Base-by-base conservation (phyloP, 1,140 invertebrate genomes). In the Drosophila neocordata region DNA sequence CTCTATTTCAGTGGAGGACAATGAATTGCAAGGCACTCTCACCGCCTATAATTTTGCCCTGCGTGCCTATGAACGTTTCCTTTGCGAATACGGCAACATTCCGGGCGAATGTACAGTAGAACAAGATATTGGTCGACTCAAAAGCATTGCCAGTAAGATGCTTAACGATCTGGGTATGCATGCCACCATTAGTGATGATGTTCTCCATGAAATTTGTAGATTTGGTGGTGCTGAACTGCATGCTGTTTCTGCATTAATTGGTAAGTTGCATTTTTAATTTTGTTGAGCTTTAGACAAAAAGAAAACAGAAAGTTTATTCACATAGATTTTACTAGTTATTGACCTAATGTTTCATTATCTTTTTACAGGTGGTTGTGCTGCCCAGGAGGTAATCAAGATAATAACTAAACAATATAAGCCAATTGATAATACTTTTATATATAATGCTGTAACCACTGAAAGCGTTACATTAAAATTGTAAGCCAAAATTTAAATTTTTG, bases 301-400 rank as follows among this genome's bases (percentile, higher is more conserved):
- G n/a, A n/a, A n/a, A n/a, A n/a, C n/a, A n/a, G n/a, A n/a, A n/a
- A n/a, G n/a, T n/a, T n/a, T n/a, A n/a, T n/a, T n/a, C n/a, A n/a
- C n/a, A n/a, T n/a, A n/a, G n/a, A n/a, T n/a, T n/a, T n/a, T n/a
- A n/a, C n/a, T n/a, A n/a, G n/a, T n/a, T n/a, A n/a, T n/a, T n/a
- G n/a, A n/a, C n/a, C n/a, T n/a, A n/a, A n/a, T n/a, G 27, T 53
- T 41, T 11, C 9, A 35, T 60, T 20, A 18, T 4, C 8, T 6
- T 8, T 64, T 91, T 92, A 11, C 72, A 94, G 95, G 96, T 75
- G 99, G 98, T 1, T 96, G 97, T 90, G 96, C 96, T 38, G 98
- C 98, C 11, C 99, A 99, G 82, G 99, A 99, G 93, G 95, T 95
- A 2, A 99, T 99, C 63, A 99, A 99, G 93, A 93, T 99, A n/a